Conservation (phyloP, 2,888 invertebrate species). For the Ceraclea dissimilis region DNA sequence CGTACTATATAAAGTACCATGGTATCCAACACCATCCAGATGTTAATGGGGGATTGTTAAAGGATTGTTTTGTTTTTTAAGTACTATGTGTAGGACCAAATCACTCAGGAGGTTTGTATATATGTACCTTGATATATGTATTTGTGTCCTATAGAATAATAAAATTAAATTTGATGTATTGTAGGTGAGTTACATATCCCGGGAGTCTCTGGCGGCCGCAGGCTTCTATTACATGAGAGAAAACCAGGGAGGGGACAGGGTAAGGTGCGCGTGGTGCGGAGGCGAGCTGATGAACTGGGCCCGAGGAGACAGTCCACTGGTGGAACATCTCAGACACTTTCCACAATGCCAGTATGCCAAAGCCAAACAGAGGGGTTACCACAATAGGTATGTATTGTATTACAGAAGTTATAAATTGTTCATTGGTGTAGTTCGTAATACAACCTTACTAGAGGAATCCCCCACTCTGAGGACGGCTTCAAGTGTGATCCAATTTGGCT, state of each 20-base stretch:
- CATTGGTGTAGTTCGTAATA: too few species aligned
- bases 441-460: not conserved
- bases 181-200: constrained; percentile 49
- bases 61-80: too few species aligned
- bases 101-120: too few species aligned
- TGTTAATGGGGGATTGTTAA: too few species aligned
- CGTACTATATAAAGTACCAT: too few species aligned
- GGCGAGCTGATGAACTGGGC: constrained; percentile 61
- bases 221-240: constrained; percentile 78
- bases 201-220: constrained; percentile 67
- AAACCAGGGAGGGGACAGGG: constrained; percentile 48
- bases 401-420: too few species aligned
- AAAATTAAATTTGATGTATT: too few species aligned
- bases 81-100: too few species aligned
- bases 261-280: constrained; percentile 77
- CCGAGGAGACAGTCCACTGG: constrained; percentile 58
- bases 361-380: constrained; percentile 1
- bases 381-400: too few species aligned
- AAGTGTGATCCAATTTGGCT: not conserved
- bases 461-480: not conserved
- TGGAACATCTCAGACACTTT: constrained; percentile 58
- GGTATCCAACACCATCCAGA: too few species aligned
- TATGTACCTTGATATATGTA: too few species aligned
- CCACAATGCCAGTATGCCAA: constrained; percentile 50
- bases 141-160: too few species aligned